Conservation (phyloP, 2,797 vertebrate genomes). For the Pyrocephalus nanus region DNA sequence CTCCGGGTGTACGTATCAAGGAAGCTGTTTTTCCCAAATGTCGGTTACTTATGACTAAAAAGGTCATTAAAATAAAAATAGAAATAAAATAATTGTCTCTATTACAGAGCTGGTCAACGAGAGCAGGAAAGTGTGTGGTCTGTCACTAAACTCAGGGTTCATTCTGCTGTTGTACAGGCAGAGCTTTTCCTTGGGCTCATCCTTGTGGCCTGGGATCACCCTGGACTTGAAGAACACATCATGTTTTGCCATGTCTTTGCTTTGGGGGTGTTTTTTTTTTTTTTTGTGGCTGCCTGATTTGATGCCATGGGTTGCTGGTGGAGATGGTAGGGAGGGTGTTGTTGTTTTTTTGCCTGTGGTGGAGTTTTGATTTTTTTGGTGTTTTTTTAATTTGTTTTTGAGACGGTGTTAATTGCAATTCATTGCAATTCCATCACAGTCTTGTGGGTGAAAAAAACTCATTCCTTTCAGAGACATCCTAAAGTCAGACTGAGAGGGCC, state of each 20-base stretch:
- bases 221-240: neutral
- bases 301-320: neutral
- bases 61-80: neutral
- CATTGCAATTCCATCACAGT: neutral
- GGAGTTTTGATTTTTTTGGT: neutral
- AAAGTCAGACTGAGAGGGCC: neutral
- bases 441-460: neutral
- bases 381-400: neutral
- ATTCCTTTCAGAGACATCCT: neutral
- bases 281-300: neutral
- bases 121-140: neutral
- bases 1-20: fast-evolving
- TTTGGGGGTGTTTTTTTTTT: neutral
- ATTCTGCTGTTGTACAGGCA: neutral
- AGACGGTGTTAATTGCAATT: neutral
- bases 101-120: neutral
- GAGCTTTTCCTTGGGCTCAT: neutral
- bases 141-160: neutral
- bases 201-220: neutral
- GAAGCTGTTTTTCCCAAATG: neutral
- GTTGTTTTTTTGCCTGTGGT: neutral
- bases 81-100: neutral
- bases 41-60: neutral
- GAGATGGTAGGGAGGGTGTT: neutral
- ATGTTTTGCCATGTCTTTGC: neutral